Conservation (phyloP, 2,113 vertebrate genomes). For the Barnardius zonarius region DNA sequence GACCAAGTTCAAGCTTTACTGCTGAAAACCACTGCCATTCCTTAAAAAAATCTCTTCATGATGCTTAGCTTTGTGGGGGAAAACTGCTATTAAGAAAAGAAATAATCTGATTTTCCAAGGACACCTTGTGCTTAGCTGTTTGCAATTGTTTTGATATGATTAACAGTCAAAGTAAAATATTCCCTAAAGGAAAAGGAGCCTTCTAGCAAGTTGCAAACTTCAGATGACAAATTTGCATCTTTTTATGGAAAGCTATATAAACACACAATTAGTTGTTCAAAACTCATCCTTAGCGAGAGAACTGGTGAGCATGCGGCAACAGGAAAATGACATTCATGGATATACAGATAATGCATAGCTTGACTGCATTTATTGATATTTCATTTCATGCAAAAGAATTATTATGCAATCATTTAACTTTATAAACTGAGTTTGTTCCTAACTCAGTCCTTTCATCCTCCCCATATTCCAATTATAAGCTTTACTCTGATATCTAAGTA, state of each 20-base stretch:
- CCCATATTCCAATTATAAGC: slow-evolving; percentile 34
- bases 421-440: slow-evolving; percentile 46
- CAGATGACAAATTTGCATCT: slow-evolving; percentile 27
- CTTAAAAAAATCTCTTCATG: rapidly evolving
- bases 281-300: not conserved
- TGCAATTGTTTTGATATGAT: not conserved
- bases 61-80: not conserved
- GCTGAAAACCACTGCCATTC: not conserved
- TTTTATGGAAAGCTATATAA: slow-evolving; percentile 1
- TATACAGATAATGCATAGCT: not conserved
- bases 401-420: slow-evolving; percentile 49
- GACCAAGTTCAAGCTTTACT: not conserved
- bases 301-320: not conserved
- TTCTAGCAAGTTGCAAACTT: slow-evolving; percentile 11
- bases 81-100: not conserved
- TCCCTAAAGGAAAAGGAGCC: not conserved
- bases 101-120: slow-evolving; percentile 4
- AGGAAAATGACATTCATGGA: not conserved
- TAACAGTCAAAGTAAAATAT: slow-evolving; percentile 34
- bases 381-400: slow-evolving; percentile 37
- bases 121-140: slow-evolving; percentile 14
- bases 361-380: not conserved
- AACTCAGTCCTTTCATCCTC: slow-evolving; percentile 44
- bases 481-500: slow-evolving; percentile 49
- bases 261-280: slow-evolving; percentile 20